Conservation (phyloP, 64 coral and sea anemone species). For the Montipora cactus region DNA sequence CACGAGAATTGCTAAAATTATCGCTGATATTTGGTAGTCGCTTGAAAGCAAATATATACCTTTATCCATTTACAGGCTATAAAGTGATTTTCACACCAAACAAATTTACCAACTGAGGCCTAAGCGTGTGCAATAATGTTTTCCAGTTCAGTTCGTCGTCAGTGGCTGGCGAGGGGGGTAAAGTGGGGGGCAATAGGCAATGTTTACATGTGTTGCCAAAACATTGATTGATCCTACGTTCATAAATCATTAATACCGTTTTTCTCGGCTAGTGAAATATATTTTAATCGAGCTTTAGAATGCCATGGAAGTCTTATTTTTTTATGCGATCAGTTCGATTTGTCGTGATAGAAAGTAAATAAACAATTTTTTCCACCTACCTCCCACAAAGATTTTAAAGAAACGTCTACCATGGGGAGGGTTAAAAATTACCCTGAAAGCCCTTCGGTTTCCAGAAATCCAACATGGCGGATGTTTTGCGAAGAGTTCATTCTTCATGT, state of each 20-base stretch:
- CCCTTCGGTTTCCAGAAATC: neutral
- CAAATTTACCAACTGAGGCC: neutral
- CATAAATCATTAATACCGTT: too few relatives aligned
- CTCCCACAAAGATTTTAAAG: neutral
- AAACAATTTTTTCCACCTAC: neutral
- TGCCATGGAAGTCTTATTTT: neutral
- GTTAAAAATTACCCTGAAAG: neutral
- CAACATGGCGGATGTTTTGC: constrained; percentile 50
- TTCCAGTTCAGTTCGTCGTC: too few relatives aligned
- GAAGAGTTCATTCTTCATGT: neutral
- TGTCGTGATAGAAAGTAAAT: constrained; percentile 4
- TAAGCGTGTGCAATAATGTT: too few relatives aligned
- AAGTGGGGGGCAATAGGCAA: too few relatives aligned
- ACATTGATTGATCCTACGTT: neutral
- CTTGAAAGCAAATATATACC: neutral
- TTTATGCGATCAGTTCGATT: neutral
- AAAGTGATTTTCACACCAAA: neutral
- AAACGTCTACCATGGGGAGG: neutral
- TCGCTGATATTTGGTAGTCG: neutral
- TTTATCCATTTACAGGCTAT: neutral
- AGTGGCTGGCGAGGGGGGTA: too few relatives aligned
- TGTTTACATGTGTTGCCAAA: constrained; percentile 36
- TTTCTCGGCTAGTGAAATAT: too few relatives aligned
- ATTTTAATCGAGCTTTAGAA: neutral
- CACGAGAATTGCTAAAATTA: neutral